Conservation (phyloP, 2,113 vertebrate species). For the Noturus placidus region DNA sequence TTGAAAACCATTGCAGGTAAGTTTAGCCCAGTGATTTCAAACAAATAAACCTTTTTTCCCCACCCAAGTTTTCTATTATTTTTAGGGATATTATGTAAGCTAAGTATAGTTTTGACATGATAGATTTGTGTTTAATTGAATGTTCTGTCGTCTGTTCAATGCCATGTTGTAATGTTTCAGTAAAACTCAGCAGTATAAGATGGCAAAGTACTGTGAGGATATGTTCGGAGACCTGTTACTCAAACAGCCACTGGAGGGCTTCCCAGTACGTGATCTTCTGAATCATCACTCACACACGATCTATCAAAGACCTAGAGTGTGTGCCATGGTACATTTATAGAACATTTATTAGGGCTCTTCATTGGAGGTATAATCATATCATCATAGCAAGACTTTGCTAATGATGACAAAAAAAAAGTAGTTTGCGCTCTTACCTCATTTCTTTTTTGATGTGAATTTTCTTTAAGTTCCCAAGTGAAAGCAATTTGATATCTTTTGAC, state of each 20-base stretch:
- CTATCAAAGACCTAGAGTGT: constrained; percentile 21
- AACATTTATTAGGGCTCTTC: constrained; percentile 11
- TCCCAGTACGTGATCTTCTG: constrained; percentile 77
- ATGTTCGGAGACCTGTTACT: constrained; percentile 93
- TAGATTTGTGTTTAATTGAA: neutral
- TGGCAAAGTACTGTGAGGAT: constrained; percentile 99
- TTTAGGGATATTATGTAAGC: neutral
- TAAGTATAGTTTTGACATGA: neutral
- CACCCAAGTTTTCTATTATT: neutral
- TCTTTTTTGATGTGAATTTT: neutral
- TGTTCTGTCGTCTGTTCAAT: neutral
- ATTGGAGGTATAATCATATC: neutral
- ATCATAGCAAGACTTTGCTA: neutral
- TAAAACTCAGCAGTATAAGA: constrained; percentile 99
- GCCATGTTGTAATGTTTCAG: constrained; percentile 70
- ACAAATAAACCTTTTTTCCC: neutral
- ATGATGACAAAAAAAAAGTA: neutral
- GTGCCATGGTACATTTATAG: neutral
- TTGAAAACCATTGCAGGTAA: constrained; percentile 99
- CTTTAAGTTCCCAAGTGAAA: neutral
- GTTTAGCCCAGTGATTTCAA: neutral
- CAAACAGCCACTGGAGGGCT: constrained; percentile 87
- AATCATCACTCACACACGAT: constrained; percentile 4
- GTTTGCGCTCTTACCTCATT: neutral
- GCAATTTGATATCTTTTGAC: neutral